Base-by-base conservation (phyloP, 1,140 invertebrate species). In the Bombus superbus region DNA sequence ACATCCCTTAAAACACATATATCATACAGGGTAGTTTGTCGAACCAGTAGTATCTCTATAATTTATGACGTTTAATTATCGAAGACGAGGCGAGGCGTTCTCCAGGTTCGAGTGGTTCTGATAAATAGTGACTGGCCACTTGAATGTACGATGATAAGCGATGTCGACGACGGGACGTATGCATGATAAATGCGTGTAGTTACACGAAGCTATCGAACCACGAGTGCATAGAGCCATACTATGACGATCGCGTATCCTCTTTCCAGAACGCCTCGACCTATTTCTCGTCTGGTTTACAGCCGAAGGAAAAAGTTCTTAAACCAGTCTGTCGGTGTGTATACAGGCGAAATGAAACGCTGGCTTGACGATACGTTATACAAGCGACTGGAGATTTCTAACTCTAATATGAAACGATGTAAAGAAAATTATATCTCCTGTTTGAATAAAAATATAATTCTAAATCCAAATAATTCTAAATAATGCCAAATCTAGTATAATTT, bases 121-220 rank as follows among this genome's bases (percentile, higher is more conserved):
- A 74, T 83, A 72, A 81, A 82, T 15, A 42, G 57, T 9, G 1
- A 28, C 13, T 22, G 64, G 68, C 76, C 85, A 85, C 89, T 87
- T 57, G 81, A 80, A 62, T n/a, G 22, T 35, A 44, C 71, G 69
- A 81, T 44, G 84, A 90, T 69, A 88, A 84, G 47, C 47, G 42
- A 81, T 59, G n/a, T 80, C 64, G 85, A 74, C 81, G 74, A 86
- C 59, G 42, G 44, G 25, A 47, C 38, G 72, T 40, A 66, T 85
- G 81, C 77, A 90, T 90, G 89, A 90, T 90, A 80, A 85, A 83
- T 85, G 86, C 38, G 62, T 72, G 77, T 68, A 47, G n/a, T 71
- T 88, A 42, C 53, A 71, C 25, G 42, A 87, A 57, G 62, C 44
- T 47, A 81, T 89, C 47, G 79, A 71, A 59, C 42, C 28, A n/a